phyloP scores from a whole-genome alignment of 2,797 vertebrate species.

The Rhadinocentrus ornatus region DNA sequence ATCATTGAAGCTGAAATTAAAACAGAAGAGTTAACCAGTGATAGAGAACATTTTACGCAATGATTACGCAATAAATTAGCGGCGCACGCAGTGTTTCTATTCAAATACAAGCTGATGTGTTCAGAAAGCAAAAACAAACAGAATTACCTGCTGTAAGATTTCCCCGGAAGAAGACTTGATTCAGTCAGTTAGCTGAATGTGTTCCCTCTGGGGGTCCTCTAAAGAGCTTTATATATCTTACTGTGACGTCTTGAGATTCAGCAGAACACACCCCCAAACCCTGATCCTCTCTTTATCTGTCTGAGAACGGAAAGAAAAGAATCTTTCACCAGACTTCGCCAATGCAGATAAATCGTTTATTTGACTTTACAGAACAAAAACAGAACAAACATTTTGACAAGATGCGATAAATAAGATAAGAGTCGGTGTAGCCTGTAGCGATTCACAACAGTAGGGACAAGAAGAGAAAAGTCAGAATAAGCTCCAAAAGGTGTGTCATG shows the following conservation, averaged over 20 bases:
- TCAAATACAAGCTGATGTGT: not conserved
- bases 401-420: slow-evolving; percentile 27
- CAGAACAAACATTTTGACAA: slow-evolving; percentile 36
- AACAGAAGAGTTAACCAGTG: not conserved
- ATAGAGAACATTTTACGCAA: slow-evolving; percentile 50
- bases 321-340: slow-evolving; percentile 43
- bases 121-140: not conserved
- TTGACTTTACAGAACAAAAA: slow-evolving; percentile 63
- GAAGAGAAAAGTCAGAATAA: slow-evolving; percentile 4
- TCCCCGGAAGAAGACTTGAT: slow-evolving; percentile 8
- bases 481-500: slow-evolving; percentile 22
- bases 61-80: slow-evolving; percentile 1
- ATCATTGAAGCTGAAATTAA: slow-evolving; percentile 48
- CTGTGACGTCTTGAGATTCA: slow-evolving; percentile 26
- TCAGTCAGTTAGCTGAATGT: slow-evolving; percentile 1
- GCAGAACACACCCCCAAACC: slow-evolving; percentile 38
- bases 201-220: slow-evolving; percentile 22
- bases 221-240: slow-evolving; percentile 39
- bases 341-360: slow-evolving; percentile 78
- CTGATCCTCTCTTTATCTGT: slow-evolving; percentile 34
- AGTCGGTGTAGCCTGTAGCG: slow-evolving; percentile 19
- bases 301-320: not conserved
- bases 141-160: slow-evolving; percentile 56
- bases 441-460: slow-evolving; percentile 1
- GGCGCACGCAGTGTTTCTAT: not conserved